A percentile compares a stretch with the other conserved stretches of the same genome.
Evolutionary conservation across 2,113 vertebrate genomes (phyloP).

Genomic region (Pampusana beccarii): DNA sequence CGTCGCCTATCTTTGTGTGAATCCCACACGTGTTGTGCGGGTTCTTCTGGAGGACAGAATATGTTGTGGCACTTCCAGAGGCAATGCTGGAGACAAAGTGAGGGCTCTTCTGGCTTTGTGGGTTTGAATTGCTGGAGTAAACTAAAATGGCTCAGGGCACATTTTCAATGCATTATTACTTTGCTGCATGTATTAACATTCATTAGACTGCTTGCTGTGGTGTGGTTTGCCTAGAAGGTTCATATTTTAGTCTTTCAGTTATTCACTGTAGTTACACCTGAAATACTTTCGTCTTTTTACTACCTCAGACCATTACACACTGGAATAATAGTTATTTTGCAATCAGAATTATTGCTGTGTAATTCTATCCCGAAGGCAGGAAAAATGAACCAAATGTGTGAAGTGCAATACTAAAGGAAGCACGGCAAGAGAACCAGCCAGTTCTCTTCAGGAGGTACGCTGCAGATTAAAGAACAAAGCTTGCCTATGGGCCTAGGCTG

Average conservation of each 20-base stretch:
- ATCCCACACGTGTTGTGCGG: fast-evolving
- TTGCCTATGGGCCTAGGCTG: neutral
- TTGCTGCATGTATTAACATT: neutral
- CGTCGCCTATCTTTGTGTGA: neutral
- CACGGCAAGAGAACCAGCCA: neutral
- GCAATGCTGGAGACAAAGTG: neutral
- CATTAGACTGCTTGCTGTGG: neutral
- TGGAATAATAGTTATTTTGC: neutral
- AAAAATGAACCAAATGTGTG: neutral
- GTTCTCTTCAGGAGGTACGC: neutral
- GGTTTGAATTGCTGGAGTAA: neutral
- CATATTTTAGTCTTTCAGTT: neutral
- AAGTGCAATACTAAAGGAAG: neutral
- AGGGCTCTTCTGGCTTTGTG: neutral
- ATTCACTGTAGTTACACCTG: neutral
- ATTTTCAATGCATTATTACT: neutral
- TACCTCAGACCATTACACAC: neutral
- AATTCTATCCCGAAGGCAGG: neutral
- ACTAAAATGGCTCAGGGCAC: neutral
- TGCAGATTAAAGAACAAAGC: neutral
- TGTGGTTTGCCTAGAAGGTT: slow-evolving; percentile 29
- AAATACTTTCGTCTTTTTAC: neutral
- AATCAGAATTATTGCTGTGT: neutral
- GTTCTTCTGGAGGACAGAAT: neutral
- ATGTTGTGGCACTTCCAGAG: neutral